Percentiles rank a stretch among this genome's conserved stretches.
phyloP scores from a whole-genome alignment of 1,140 invertebrate genomes.

The Melanaphis sacchari region DNA sequence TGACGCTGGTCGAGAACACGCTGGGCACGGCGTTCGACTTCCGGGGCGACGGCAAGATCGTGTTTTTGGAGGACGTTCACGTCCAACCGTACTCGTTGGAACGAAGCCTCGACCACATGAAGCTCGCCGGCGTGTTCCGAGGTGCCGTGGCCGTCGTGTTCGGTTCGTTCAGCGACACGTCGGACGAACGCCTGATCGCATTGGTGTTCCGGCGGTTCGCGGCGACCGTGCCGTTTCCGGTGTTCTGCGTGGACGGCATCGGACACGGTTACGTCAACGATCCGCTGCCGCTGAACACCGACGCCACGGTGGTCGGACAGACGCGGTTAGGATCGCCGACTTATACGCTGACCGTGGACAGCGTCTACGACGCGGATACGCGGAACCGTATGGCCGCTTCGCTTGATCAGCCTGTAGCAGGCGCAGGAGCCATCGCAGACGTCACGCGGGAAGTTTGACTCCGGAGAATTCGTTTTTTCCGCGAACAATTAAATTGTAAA shows the following conservation, averaged over 20 bases:
- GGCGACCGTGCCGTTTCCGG: neutral
- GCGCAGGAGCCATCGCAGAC: neutral
- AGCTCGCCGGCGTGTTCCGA: neutral
- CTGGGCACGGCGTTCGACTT: neutral
- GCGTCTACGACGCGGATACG: neutral
- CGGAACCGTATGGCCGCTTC: too few relatives aligned
- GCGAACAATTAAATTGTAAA: too few relatives aligned
- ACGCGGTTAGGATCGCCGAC: neutral
- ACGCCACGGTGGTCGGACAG: neutral
- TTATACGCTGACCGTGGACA: slow-evolving; percentile 3
- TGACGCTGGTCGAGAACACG: neutral
- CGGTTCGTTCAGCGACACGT: neutral
- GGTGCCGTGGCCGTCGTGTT: neutral
- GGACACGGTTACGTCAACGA: neutral
- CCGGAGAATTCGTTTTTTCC: too few relatives aligned
- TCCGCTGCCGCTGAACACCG: neutral
- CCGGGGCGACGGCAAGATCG: neutral
- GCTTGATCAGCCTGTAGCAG: neutral
- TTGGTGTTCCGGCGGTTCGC: neutral
- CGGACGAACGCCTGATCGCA: neutral
- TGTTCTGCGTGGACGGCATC: neutral
- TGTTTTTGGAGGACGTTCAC: neutral
- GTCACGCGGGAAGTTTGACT: too few relatives aligned
- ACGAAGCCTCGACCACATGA: neutral
- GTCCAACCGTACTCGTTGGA: neutral